phyloP scores from a whole-genome alignment of 2,113 vertebrate genomes.

The Puma concolor region DNA sequence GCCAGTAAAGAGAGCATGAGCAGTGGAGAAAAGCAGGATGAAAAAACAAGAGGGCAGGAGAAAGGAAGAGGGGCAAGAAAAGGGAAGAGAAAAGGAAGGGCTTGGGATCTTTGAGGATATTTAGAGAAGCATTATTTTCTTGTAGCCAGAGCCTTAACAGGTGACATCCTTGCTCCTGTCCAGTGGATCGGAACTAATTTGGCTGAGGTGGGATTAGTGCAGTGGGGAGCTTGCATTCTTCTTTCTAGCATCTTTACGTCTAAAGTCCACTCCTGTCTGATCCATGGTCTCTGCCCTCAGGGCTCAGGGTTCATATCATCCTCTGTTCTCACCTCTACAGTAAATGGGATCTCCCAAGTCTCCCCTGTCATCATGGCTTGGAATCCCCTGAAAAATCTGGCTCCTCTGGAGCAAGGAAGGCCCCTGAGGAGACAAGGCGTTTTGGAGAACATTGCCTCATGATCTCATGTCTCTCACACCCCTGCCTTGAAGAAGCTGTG shows the following conservation, averaged over 20 bases:
- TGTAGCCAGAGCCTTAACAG: not conserved
- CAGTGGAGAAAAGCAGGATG: not conserved
- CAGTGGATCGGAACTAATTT: not conserved
- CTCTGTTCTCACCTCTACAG: not conserved
- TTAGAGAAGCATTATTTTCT: not conserved
- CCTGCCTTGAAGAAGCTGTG: not conserved
- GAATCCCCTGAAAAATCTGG: not conserved
- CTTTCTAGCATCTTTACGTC: too few species aligned
- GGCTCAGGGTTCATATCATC: not conserved
- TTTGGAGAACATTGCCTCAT: not conserved
- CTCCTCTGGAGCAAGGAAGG: not conserved
- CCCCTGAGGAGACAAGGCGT: too few species aligned
- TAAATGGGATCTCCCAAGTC: not conserved
- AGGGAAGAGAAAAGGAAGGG: not conserved
- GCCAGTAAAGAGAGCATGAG: not conserved
- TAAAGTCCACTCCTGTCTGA: not conserved
- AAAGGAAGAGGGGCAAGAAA: not conserved
- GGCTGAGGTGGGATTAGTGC: not conserved
- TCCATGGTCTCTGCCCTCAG: not conserved
- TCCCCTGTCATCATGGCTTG: not conserved
- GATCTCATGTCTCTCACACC: not conserved
- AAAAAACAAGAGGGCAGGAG: not conserved
- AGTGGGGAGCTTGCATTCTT: accelerated
- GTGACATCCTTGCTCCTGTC: not conserved
- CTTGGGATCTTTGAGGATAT: not conserved